Base-by-base conservation (phyloP, 2,113 vertebrate species). In the Copsychus sechellarum region DNA sequence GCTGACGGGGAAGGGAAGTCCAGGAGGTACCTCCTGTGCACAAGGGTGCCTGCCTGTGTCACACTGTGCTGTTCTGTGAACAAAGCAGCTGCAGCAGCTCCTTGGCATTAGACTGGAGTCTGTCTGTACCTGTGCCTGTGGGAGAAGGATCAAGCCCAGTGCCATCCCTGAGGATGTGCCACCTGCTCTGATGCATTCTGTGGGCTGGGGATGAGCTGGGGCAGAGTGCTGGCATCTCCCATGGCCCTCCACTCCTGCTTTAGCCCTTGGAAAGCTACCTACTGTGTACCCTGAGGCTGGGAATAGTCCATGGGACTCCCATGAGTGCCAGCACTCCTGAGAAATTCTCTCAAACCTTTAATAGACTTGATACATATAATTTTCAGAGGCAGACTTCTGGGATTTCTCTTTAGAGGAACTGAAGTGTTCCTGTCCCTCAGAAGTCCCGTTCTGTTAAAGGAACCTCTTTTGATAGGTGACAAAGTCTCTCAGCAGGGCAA, bases 221-320 rank as follows among this genome's bases (percentile, higher is more conserved):
- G 6, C 28, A 83, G 67, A 65, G 56, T 2, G 0, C 65, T 79
- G 61, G n/a, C 34, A 45, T 40, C 18, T 45, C 12, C 58, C 62
- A 17, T 12, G 29, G 19, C 8, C 6, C 11, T 67, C 16, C 29
- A 45, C 13, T 70, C 47, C 40, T 70, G 43, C 56, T 78, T 81
- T 51, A n/a, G 31, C 29, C 48, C 38, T 73, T 81, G 56, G 60
- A 86, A 86, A 77, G 11, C 18, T 36, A 28, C 6, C 19, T 62
- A 7, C 67, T 50, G 54, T 2, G 0, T 50, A 62, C 0, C 0
- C 13, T 64, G 47, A 43, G 36, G 45, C n/a, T 81, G 36, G 17
- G 20, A 23, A 28, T 45, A 53, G 23, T 69, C 20, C 22, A 11
- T 38, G 47, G 54, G 64, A 45, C 40, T 77, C 9, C 23, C 38